These are phyloP conservation scores for Puma concolor DNA, from an alignment of 2,113 vertebrate genomes.

Conservation along the genomic window DNA sequence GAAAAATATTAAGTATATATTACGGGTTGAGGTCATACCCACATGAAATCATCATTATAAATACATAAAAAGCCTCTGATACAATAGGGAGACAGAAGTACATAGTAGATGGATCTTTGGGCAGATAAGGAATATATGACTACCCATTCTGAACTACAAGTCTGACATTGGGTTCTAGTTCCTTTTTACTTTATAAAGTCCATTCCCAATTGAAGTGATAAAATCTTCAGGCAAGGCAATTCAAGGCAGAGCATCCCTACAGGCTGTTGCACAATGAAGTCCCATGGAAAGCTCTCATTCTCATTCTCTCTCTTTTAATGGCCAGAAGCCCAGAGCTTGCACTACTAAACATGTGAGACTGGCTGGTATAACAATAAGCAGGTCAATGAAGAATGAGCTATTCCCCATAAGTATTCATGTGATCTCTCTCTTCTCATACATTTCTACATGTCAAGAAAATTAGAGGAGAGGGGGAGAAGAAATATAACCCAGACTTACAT, in stretches of 20 bases:
- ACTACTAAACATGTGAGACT: not conserved
- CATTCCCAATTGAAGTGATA: not conserved
- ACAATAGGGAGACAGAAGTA: not conserved
- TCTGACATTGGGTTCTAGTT: not conserved
- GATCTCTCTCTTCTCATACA: not conserved
- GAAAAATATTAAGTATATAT: not conserved
- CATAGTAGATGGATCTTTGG: not conserved
- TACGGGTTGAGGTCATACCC: not conserved
- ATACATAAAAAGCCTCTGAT: not conserved
- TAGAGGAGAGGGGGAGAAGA: not conserved
- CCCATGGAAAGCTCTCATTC: not conserved
- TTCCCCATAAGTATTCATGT: not conserved
- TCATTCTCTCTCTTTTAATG: not conserved
- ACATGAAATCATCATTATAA: not conserved
- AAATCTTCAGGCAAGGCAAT: not conserved
- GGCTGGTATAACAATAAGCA: not conserved
- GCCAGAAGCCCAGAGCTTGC: not conserved
- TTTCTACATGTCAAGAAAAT: not conserved
- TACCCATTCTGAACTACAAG: not conserved
- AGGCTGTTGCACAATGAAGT: not conserved
- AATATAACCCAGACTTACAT: not conserved
- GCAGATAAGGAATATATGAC: not conserved
- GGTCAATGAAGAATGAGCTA: not conserved
- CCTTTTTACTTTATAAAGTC: not conserved
- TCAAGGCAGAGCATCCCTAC: not conserved